phyloP scores from a whole-genome alignment of 1,140 invertebrate species.

The Aphelenchoides besseyi region DNA sequence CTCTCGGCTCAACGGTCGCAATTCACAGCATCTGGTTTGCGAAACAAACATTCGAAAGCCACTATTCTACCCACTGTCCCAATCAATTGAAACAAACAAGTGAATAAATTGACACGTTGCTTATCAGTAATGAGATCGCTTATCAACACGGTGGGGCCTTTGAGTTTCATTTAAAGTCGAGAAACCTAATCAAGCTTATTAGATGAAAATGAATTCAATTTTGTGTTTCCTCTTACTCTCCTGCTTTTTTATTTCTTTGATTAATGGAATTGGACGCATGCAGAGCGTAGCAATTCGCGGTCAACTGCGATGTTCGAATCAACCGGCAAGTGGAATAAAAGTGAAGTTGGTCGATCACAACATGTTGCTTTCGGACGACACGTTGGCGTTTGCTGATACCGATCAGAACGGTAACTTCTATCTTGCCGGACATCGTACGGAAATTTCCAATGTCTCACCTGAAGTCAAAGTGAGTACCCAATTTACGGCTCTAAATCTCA shows the following conservation, averaged over 20 bases:
- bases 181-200: neutral
- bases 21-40: too few species aligned
- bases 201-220: neutral
- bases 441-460: neutral
- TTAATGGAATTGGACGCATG: neutral
- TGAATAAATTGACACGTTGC: too few species aligned
- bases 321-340: constrained; percentile 7
- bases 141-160: neutral
- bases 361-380: neutral
- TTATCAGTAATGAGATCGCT: too few species aligned
- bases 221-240: neutral
- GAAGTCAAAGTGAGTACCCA: neutral
- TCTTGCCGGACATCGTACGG: neutral
- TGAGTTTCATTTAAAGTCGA: neutral
- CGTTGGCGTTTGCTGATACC: neutral
- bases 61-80: too few species aligned
- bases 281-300: neutral
- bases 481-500: neutral
- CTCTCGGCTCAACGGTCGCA: too few species aligned
- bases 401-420: constrained; percentile 8
- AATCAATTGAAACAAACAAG: too few species aligned
- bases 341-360: neutral
- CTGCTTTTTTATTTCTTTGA: neutral
- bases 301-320: neutral
- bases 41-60: too few species aligned